Base-by-base conservation (phyloP, 2,888 invertebrate species). In the Clostera curtula region DNA sequence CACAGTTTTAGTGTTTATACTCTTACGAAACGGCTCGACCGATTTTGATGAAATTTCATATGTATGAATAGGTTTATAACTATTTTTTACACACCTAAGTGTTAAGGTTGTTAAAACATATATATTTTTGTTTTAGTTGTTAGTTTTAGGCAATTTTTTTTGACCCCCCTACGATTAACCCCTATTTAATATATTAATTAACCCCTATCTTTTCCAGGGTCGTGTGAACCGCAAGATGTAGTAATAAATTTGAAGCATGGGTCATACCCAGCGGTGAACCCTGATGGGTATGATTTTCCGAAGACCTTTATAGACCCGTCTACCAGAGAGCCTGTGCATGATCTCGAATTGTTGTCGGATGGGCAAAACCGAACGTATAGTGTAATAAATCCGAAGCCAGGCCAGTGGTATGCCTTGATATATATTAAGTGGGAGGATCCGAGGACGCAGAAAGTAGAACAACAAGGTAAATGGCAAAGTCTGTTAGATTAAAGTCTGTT, bases 341-440 rank as follows among this genome's bases (percentile, higher is more conserved):
- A 84, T 10, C 50, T 90, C 19, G 82, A 89, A 35, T 73, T 92
- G 41, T 51, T 75, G 31, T 91, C 92, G 1, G 85, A 91, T 51
- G 88, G 88, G 12, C 76, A 70, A 26, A 86, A 87, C 46, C 75
- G 80, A 23, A 85, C 86, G 15, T 86, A 90, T 29, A 84, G 80
- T 26, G 85, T 92, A 36, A 72, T 76, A 12, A 88, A 90, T 33
- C 93, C 93, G 0, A 79, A 85, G 28, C 87, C 92, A 0, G 93
- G 94, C 1, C 89, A 89, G 53, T 94, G 93, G 91, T 94, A 90
- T 73, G 91, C 90, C 1, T 86, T 92, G 27, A 90, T 91, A 4
- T 95, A 93, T 65, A 85, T 92, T 35, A 88, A 90, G 29, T 93
- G 92, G 89, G 86, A 88, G 24, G 90, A 93, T 79, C 93, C 93